Evolutionary conservation across 2,113 vertebrate species (phyloP).

Genomic region (Rhineura floridana): DNA sequence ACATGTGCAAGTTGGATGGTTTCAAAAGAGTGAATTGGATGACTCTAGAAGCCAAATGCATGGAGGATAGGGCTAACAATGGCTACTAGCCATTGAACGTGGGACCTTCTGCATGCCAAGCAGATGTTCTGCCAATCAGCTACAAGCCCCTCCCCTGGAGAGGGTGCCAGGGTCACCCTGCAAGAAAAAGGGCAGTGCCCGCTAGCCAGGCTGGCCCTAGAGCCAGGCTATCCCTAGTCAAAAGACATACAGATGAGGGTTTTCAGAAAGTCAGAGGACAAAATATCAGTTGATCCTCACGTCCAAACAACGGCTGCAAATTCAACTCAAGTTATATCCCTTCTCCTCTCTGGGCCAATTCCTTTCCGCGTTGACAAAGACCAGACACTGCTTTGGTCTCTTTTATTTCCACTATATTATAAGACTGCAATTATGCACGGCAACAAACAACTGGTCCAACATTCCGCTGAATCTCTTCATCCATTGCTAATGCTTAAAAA

Average conservation of each 20-base stretch:
- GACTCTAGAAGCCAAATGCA: too few species aligned
- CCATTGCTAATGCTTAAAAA: background rate
- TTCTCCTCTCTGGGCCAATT: background rate
- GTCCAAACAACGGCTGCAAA: background rate
- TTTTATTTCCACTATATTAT: background rate
- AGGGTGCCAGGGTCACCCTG: background rate
- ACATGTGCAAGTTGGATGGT: background rate
- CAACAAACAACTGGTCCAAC: background rate
- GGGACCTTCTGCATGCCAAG: background rate
- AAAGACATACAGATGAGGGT: background rate
- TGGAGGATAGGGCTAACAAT: too few species aligned
- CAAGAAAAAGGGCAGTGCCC: background rate
- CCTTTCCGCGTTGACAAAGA: constrained; percentile 2
- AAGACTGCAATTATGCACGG: background rate
- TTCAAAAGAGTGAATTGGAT: too few species aligned
- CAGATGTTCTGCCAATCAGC: background rate
- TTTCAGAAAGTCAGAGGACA: background rate
- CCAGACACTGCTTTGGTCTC: background rate
- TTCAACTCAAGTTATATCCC: background rate
- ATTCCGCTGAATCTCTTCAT: background rate
- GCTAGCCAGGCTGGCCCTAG: too few species aligned
- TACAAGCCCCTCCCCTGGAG: background rate
- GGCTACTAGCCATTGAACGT: background rate
- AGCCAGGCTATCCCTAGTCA: background rate
- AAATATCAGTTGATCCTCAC: background rate